These are phyloP conservation scores for Ptilorrhoa leucosticta DNA, from an alignment of 2,113 vertebrate genomes.

Conservation along the genomic window DNA sequence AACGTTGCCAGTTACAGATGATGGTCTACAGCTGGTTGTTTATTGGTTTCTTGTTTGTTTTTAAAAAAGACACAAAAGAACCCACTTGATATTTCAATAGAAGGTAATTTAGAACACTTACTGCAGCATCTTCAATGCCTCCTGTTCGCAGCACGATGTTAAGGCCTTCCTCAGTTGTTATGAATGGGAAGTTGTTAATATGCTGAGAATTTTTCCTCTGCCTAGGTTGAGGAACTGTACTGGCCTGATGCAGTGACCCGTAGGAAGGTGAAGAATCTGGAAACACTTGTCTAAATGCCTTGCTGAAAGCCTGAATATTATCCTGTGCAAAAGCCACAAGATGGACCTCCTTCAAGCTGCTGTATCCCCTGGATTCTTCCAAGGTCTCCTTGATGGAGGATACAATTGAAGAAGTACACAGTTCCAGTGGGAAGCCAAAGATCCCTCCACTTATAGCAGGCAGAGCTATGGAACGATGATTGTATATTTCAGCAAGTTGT, in stretches of 20 bases:
- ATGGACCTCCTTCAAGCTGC: conserved; percentile 74
- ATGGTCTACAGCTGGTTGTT: no score
- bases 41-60: neutral
- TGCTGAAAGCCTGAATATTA: conserved; percentile 65
- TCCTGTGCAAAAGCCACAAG: conserved; percentile 71
- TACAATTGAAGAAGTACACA: conserved; percentile 69
- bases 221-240: neutral
- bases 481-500: conserved; percentile 48
- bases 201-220: neutral
- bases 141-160: conserved; percentile 66
- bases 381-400: conserved; percentile 73
- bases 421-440: conserved; percentile 70
- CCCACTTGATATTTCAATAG: neutral
- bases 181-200: neutral
- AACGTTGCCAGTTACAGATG: neutral
- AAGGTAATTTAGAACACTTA: conserved; percentile 59
- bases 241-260: neutral
- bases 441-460: conserved; percentile 77
- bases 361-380: neutral
- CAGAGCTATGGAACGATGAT: conserved; percentile 78
- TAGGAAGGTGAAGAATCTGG: neutral
- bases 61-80: neutral
- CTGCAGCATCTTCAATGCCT: conserved; percentile 74
- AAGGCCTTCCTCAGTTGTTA: conserved; percentile 77
- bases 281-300: conserved; percentile 67